Conservation (phyloP, 2,888 invertebrate species). For the Ennomos fuscantarius region DNA sequence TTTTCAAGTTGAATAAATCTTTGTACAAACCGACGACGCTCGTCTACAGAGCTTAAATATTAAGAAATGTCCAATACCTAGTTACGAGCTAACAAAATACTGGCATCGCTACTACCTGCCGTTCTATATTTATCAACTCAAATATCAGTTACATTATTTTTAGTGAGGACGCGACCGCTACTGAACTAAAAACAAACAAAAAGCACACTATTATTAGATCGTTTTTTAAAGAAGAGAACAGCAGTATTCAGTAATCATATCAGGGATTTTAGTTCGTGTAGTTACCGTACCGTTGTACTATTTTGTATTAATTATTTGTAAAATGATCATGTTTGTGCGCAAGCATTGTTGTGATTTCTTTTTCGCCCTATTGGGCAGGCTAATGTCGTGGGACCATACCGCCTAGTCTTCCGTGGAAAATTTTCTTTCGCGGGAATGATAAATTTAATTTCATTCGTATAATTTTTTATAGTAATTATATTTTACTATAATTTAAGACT, state of each 20-base stretch:
- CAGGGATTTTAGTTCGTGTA: conserved; percentile 2
- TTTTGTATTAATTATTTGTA: too few relatives aligned
- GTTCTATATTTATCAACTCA: conserved; percentile 69
- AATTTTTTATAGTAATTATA: too few relatives aligned
- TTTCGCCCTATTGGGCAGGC: too few relatives aligned
- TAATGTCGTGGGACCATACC: too few relatives aligned
- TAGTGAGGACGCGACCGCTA: conserved; percentile 66
- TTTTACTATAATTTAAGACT: too few relatives aligned
- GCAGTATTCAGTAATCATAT: neutral
- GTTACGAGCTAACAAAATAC: conserved; percentile 57
- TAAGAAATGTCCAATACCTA: conserved; percentile 59
- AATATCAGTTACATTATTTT: conserved; percentile 77
- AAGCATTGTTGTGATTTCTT: too few relatives aligned
- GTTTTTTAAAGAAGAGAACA: conserved; percentile 20
- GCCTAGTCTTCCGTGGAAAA: too few relatives aligned
- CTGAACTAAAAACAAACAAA: conserved; percentile 69
- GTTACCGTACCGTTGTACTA: too few relatives aligned
- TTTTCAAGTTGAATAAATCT: conserved; percentile 23
- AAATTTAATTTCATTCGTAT: too few relatives aligned
- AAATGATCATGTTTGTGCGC: too few relatives aligned
- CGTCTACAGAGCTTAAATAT: conserved; percentile 54
- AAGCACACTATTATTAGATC: conserved; percentile 48
- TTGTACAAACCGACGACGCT: conserved; percentile 35
- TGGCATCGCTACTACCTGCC: conserved; percentile 72
- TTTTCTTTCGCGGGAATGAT: too few relatives aligned